phyloP scores from a whole-genome alignment of 64 coral and sea anemone genomes.

The Montipora foliosa region DNA sequence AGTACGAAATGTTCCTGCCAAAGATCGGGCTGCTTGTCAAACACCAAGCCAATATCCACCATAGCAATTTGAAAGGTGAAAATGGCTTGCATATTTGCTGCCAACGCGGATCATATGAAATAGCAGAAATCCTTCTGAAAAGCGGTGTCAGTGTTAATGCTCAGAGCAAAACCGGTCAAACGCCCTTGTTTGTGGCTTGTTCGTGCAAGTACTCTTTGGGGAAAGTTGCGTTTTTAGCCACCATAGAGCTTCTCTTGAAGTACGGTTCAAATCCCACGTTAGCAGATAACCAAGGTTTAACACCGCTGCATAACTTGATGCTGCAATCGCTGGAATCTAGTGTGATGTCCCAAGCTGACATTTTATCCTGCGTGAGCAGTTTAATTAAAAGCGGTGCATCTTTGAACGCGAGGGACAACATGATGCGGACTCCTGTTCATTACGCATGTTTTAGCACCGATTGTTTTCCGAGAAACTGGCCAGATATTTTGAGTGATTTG shows the following conservation, averaged over 20 bases:
- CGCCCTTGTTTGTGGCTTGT: slow-evolving; percentile 49
- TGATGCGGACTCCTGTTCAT: slow-evolving; percentile 55
- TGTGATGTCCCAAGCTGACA: not conserved
- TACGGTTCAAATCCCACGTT: slow-evolving; percentile 50
- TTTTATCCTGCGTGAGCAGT: slow-evolving; percentile 9
- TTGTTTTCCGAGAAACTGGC: not conserved
- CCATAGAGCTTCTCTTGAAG: slow-evolving; percentile 12
- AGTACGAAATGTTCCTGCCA: slow-evolving; percentile 17
- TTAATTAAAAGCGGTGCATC: slow-evolving; percentile 30
- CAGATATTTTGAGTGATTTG: not conserved
- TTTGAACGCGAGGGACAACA: slow-evolving; percentile 47
- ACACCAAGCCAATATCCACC: slow-evolving; percentile 41
- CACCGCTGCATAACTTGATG: slow-evolving; percentile 45
- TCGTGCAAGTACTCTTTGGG: not conserved
- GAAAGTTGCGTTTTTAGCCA: not conserved
- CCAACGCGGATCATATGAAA: slow-evolving; percentile 8
- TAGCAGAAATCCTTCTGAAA: slow-evolving; percentile 53
- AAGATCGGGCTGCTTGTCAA: slow-evolving; percentile 40
- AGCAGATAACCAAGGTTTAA: slow-evolving; percentile 27
- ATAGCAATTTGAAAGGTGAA: slow-evolving; percentile 46
- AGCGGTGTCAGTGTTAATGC: slow-evolving; percentile 44
- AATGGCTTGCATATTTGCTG: slow-evolving; percentile 52
- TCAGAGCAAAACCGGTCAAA: slow-evolving; percentile 36
- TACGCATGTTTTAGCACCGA: slow-evolving; percentile 28
- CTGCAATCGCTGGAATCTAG: not conserved